These are phyloP conservation scores for Dryobota labecula DNA, from an alignment of 2,888 invertebrate genomes.

Conservation along the genomic window DNA sequence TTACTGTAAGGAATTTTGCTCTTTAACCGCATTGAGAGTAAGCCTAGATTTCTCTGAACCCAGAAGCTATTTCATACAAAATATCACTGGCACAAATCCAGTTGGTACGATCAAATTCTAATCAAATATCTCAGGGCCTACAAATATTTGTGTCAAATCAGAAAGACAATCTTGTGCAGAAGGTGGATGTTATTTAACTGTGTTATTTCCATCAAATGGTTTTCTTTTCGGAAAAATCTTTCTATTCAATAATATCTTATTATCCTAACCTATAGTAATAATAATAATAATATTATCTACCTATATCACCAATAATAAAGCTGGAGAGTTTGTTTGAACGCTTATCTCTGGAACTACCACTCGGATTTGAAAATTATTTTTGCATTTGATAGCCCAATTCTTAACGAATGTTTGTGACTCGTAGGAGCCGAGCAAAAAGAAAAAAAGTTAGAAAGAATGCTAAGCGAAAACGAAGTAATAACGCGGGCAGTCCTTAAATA, in stretches of 20 bases:
- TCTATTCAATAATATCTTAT: neutral
- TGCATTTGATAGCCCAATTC: no score
- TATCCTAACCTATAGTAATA: no score
- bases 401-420: no score
- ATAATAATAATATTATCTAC: no score
- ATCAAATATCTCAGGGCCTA: slow-evolving; percentile 32
- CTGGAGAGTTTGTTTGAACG: no score
- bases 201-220: slow-evolving; percentile 13
- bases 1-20: neutral
- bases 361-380: no score
- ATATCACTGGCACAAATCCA: slow-evolving; percentile 45
- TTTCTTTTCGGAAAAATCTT: neutral
- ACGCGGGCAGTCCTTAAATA: no score
- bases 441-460: no score
- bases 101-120: slow-evolving; percentile 17
- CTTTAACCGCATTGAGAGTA: neutral
- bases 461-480: no score
- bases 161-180: slow-evolving; percentile 28
- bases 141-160: slow-evolving; percentile 36
- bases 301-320: no score
- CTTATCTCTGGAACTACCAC: no score
- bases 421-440: no score
- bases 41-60: neutral
- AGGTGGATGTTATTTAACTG: slow-evolving; percentile 1
- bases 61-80: neutral